Evolutionary conservation across 2,113 vertebrate genomes (phyloP).

Genomic region (Notarius lentiginosus): DNA sequence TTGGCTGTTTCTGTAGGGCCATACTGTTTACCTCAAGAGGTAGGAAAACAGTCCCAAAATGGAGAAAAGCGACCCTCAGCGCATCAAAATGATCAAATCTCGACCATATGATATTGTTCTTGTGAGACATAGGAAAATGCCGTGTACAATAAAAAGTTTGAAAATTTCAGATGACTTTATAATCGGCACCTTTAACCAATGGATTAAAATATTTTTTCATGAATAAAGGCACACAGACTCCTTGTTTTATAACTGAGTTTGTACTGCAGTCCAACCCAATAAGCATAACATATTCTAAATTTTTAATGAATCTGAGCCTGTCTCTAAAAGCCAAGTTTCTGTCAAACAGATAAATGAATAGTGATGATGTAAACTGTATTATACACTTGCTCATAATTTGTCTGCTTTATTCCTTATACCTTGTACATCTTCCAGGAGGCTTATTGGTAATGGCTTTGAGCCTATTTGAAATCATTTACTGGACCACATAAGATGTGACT

Average conservation of each 20-base stretch:
- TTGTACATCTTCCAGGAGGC: neutral
- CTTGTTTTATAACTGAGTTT: neutral
- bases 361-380: neutral
- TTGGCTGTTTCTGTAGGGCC: too few species aligned
- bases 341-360: neutral
- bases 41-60: too few species aligned
- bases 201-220: neutral
- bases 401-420: neutral
- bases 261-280: neutral
- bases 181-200: neutral
- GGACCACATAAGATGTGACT: neutral
- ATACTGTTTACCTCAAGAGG: too few species aligned
- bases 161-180: too few species aligned
- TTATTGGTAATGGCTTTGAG: neutral
- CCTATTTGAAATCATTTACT: neutral
- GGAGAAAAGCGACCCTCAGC: too few species aligned
- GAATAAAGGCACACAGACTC: neutral
- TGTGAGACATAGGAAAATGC: too few species aligned
- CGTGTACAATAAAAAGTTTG: too few species aligned
- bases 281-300: neutral
- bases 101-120: too few species aligned
- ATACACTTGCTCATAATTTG: neutral
- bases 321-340: neutral
- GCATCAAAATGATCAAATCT: too few species aligned
- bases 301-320: neutral